phyloP scores from a whole-genome alignment of 2,797 vertebrate species.

The Rousettus madagascariensis region DNA sequence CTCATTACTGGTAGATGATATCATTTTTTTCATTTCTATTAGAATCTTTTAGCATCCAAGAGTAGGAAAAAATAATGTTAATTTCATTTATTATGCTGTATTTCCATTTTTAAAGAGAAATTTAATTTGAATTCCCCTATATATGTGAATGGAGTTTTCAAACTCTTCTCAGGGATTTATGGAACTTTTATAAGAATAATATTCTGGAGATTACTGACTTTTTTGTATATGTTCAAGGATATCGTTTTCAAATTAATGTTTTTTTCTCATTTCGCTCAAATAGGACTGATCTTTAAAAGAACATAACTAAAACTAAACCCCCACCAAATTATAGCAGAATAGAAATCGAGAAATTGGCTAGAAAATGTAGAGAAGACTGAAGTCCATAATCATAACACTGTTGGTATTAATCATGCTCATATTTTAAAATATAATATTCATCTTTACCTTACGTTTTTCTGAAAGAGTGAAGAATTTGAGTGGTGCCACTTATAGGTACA shows the following conservation, averaged over 20 bases:
- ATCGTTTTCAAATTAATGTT: not conserved
- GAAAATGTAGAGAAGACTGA: not conserved
- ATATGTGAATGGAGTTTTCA: slow-evolving; percentile 22
- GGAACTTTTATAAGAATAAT: not conserved
- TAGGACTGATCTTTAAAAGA: slow-evolving; percentile 38
- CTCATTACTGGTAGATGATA: slow-evolving; percentile 69
- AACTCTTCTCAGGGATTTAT: not conserved
- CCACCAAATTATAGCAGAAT: not conserved
- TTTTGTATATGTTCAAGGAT: not conserved
- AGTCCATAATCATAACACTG: not conserved
- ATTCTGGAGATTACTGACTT: not conserved
- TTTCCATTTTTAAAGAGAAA: slow-evolving; percentile 47
- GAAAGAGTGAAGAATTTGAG: not conserved
- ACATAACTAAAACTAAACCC: not conserved
- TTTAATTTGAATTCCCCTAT: slow-evolving; percentile 52
- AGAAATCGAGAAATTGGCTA: not conserved
- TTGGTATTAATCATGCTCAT: not conserved
- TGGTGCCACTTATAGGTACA: not conserved
- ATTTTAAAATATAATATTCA: not conserved
- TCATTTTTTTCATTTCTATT: slow-evolving; percentile 69
- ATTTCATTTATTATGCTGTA: slow-evolving; percentile 1
- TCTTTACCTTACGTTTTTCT: not conserved
- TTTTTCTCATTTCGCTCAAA: slow-evolving; percentile 28
- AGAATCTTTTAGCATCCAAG: slow-evolving; percentile 46
- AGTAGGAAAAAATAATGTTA: slow-evolving; percentile 61